phyloP scores from a whole-genome alignment of 2,113 vertebrate genomes.

The Mixornis gularis region DNA sequence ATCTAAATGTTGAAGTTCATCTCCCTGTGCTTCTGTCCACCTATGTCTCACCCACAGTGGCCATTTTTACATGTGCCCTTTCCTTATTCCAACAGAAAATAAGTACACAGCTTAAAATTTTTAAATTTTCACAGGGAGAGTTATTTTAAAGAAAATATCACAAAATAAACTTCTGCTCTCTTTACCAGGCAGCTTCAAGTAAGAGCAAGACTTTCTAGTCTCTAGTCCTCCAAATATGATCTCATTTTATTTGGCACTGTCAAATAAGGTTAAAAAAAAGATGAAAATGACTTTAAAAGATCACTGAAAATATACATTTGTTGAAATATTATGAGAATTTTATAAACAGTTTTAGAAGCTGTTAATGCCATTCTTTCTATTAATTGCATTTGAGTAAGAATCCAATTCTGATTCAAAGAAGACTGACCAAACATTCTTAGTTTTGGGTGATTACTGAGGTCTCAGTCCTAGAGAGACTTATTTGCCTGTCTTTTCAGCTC shows the following conservation, averaged over 20 bases:
- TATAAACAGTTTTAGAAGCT: not conserved
- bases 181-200: not conserved
- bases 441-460: not conserved
- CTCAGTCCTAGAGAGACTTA: not conserved
- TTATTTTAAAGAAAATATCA: not conserved
- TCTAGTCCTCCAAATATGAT: not conserved
- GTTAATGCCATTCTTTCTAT: not conserved
- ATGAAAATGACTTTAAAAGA: not conserved
- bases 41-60: accelerated
- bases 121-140: not conserved
- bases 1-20: not conserved
- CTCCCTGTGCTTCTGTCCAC: not conserved
- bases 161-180: not conserved
- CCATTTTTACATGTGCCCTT: not conserved
- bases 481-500: not conserved
- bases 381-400: not conserved
- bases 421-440: not conserved
- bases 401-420: not conserved
- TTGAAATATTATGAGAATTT: not conserved
- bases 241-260: not conserved
- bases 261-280: not conserved
- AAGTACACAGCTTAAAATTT: not conserved
- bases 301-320: not conserved
- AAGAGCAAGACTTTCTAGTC: not conserved
- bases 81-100: not conserved